phyloP scores from a whole-genome alignment of 2,888 invertebrate species.

The Willowsia nigromaculata region DNA sequence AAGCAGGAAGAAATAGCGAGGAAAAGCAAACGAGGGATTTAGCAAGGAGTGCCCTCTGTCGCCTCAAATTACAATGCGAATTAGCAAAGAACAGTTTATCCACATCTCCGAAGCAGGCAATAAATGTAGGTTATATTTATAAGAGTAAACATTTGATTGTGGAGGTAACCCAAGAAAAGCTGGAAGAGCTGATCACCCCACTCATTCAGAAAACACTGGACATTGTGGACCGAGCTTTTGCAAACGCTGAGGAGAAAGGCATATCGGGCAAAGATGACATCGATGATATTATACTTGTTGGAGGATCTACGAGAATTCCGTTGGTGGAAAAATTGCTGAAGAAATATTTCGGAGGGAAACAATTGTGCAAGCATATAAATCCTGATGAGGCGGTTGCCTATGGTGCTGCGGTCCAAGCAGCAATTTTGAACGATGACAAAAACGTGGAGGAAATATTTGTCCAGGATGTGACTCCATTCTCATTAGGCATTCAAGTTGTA shows the following conservation, averaged over 20 bases:
- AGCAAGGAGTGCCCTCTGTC: constrained; percentile 81
- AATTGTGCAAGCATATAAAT: constrained; percentile 98
- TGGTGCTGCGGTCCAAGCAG: constrained; percentile 84
- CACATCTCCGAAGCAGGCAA: constrained; percentile 95
- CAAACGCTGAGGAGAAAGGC: constrained; percentile 89
- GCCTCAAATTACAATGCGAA: constrained; percentile 85
- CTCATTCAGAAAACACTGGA: constrained; percentile 90
- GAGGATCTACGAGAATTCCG: constrained; percentile 99
- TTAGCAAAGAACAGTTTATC: constrained; percentile 98
- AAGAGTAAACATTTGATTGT: constrained; percentile 99
- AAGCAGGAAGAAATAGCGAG: background rate
- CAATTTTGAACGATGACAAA: background rate
- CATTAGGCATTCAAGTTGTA: background rate
- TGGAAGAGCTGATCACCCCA: constrained; percentile 97
- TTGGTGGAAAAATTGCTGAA: constrained; percentile 95
- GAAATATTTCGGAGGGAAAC: constrained; percentile 98
- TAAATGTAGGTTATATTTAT: constrained; percentile 99
- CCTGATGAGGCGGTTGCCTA: constrained; percentile 96
- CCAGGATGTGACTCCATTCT: background rate
- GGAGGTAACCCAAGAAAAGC: constrained; percentile 98
- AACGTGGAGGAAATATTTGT: background rate
- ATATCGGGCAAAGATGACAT: constrained; percentile 97
- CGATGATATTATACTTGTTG: constrained; percentile 98
- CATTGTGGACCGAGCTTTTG: constrained; percentile 96
- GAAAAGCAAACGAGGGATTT: background rate